phyloP scores from a whole-genome alignment of 2,113 vertebrate genomes.

The Nibea coibor region DNA sequence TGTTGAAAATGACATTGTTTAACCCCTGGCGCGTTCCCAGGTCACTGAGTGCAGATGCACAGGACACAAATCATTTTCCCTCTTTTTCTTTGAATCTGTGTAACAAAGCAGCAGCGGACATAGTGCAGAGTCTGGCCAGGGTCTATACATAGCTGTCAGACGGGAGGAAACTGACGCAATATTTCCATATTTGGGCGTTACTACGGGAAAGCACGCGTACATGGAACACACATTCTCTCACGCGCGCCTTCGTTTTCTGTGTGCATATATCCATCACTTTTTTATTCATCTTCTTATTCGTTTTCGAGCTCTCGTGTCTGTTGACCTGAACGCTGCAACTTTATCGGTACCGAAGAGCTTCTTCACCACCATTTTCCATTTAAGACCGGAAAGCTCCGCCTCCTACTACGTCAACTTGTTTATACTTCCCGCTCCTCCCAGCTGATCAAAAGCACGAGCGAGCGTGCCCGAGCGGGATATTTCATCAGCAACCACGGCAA shows the following conservation, averaged over 20 bases:
- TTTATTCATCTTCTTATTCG: not conserved
- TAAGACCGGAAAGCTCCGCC: slow-evolving; percentile 31
- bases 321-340: rapidly evolving
- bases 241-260: not conserved
- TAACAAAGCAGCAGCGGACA: slow-evolving; percentile 47
- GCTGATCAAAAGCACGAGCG: slow-evolving; percentile 8
- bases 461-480: slow-evolving; percentile 16
- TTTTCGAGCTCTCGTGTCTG: too few species aligned
- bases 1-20: not conserved
- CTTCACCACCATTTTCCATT: slow-evolving; percentile 20
- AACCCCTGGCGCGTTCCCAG: not conserved
- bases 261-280: not conserved
- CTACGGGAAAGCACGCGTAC: not conserved
- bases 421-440: slow-evolving; percentile 26
- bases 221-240: not conserved
- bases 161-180: not conserved
- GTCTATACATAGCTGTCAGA: slow-evolving; percentile 20
- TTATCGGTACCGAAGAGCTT: not conserved
- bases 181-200: slow-evolving; percentile 55
- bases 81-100: slow-evolving; percentile 38
- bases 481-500: slow-evolving; percentile 38
- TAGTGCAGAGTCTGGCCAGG: not conserved
- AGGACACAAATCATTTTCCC: slow-evolving; percentile 20
- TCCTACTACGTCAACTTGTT: slow-evolving; percentile 20
- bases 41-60: slow-evolving; percentile 38